phyloP scores from a whole-genome alignment of 2,888 invertebrate species.

The Euspilapteryx auroguttella region DNA sequence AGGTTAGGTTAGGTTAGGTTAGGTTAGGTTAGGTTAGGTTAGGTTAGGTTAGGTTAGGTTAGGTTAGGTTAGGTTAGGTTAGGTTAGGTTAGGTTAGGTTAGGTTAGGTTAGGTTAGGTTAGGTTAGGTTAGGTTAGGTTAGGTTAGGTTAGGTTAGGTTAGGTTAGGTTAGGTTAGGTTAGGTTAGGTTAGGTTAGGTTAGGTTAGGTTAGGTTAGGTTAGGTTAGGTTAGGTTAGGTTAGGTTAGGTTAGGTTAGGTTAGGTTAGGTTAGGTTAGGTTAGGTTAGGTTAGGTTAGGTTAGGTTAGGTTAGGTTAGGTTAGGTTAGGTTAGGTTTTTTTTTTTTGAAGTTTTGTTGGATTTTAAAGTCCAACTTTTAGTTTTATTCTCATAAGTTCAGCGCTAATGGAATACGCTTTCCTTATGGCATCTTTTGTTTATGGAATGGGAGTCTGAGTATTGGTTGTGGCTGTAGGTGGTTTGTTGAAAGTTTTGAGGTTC shows the following conservation, averaged over 20 bases:
- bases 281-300: constrained; percentile 4
- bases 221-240: constrained; percentile 4
- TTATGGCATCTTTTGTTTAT: no score
- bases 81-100: constrained; percentile 5
- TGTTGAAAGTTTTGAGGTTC: no score
- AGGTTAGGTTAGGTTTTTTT: no score
- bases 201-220: constrained; percentile 4
- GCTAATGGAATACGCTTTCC: no score
- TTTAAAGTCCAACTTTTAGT: no score
- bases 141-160: constrained; percentile 4
- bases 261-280: constrained; percentile 4
- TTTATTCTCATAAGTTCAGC: no score
- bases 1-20: no score
- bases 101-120: constrained; percentile 4
- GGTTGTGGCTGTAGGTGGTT: no score
- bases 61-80: constrained; percentile 6
- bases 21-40: constrained; percentile 8
- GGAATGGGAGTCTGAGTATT: no score
- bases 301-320: constrained; percentile 4
- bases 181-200: constrained; percentile 4
- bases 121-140: constrained; percentile 4
- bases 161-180: constrained; percentile 4
- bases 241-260: constrained; percentile 4
- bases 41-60: constrained; percentile 8
- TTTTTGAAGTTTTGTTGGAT: no score